Base-by-base conservation (phyloP, 1,140 invertebrate genomes). In the Macrocentrus cingulum region DNA sequence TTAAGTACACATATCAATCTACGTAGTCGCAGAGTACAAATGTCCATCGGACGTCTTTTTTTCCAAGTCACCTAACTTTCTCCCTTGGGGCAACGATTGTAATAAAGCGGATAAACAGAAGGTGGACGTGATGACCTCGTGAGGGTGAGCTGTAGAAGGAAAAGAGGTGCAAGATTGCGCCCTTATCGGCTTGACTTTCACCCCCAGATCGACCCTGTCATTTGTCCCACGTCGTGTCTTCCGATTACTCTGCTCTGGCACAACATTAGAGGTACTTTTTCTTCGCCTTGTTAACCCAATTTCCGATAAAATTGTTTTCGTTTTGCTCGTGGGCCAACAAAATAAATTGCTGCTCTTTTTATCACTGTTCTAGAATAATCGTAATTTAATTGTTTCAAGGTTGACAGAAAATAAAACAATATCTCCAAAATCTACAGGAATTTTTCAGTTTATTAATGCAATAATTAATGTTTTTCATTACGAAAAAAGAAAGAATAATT, bases 151-250 rank as follows among this genome's bases (percentile, higher is more conserved):
- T 39, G 29, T 20, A 34, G 51, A 51, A 60, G 36, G 42, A 49
- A 61, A 60, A 69, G 61, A 70, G 71, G 69, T 74, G 69, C 65
- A 67, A 70, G 67, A 71, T 72, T 67, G 65, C 67, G 60, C 46
- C 62, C 68, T 71, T 68, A 71, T 73, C 70, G 60, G 41, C n/a
- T 46, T 49, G 49, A 20, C 41, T 41, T 45, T 25, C 15, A 59
- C 52, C 39, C 29, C n/a, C n/a, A n/a, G n/a, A n/a, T n/a, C n/a
- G 57, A 44, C 36, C 48, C 48, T 52, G 63, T 69, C 68, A 71
- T 72, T 72, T 72, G 67, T 72, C 66, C 52, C 44, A 34, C 61
- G 62, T 63, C 66, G 61, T 68, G 66, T 59, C 59, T 61, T 63
- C 65, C 49, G 23, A 13, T 29, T 41, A 16, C 2, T 5, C 18